Evolutionary conservation across 2,888 invertebrate species (phyloP).

Genomic region (Gandaritis pyraliata): DNA sequence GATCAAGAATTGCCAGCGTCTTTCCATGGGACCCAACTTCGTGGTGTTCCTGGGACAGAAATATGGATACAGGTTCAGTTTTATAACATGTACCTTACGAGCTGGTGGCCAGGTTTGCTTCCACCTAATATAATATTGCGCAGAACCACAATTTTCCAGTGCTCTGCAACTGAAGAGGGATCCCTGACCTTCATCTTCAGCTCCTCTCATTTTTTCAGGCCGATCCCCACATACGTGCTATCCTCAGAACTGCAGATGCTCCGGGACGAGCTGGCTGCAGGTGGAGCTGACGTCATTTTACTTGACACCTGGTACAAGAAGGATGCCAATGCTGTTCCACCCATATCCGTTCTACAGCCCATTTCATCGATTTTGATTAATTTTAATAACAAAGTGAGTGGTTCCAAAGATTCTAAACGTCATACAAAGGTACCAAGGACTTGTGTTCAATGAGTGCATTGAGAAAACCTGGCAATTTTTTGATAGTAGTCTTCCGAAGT

Average conservation of each 20-base stretch:
- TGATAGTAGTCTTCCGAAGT: too few species aligned
- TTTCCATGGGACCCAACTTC: constrained; percentile 99
- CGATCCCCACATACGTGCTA: constrained; percentile 97
- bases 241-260: constrained; percentile 95
- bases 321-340: constrained; percentile 98
- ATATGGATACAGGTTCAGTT: constrained; percentile 91
- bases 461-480: too few species aligned
- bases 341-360: constrained; percentile 97
- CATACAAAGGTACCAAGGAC: background rate
- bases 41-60: constrained; percentile 99
- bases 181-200: too few species aligned
- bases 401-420: background rate
- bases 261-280: constrained; percentile 92
- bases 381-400: constrained; percentile 97
- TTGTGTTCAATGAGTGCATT: too few species aligned
- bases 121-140: too few species aligned
- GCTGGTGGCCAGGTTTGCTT: too few species aligned
- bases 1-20: constrained; percentile 97
- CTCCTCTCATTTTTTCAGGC: constrained; percentile 75
- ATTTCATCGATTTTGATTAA: constrained; percentile 98
- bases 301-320: constrained; percentile 98
- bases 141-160: too few species aligned
- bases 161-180: too few species aligned
- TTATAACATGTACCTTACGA: too few species aligned
- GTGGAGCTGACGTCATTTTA: constrained; percentile 91